phyloP scores from a whole-genome alignment of 2,888 invertebrate genomes.

The Agrochola circellaris region DNA sequence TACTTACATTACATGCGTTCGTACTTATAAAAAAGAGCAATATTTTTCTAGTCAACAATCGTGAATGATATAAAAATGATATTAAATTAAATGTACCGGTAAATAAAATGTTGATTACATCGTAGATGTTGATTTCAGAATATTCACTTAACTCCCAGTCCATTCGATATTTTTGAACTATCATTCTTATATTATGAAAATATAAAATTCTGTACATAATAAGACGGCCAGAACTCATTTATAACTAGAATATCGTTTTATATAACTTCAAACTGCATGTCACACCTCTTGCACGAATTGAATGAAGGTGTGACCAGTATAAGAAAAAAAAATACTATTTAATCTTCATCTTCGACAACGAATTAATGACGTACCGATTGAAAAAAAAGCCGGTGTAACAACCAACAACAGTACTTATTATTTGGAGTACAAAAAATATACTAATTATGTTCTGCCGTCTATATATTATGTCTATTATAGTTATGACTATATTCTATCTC shows the following conservation, averaged over 20 bases:
- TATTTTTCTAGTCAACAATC: conserved; percentile 69
- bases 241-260: neutral
- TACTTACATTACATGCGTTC: conserved; percentile 28
- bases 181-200: conserved; percentile 20
- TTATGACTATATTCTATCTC: conserved; percentile 49
- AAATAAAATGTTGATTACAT: conserved; percentile 27
- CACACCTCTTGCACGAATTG: neutral
- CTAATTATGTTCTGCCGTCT: conserved; percentile 4
- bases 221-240: conserved; percentile 7
- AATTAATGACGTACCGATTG: neutral
- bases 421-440: conserved; percentile 24
- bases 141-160: conserved; percentile 1
- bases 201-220: neutral
- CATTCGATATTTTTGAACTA: conserved; percentile 4
- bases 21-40: conserved; percentile 68
- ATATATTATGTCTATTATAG: neutral
- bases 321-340: neutral
- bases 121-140: conserved; percentile 30
- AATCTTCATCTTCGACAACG: neutral
- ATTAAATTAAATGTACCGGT: conserved; percentile 42
- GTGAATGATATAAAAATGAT: conserved; percentile 48
- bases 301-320: conserved; percentile 7
- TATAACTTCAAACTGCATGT: neutral
- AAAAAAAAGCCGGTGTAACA: neutral
- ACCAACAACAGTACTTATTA: conserved; percentile 8